These are phyloP conservation scores for Neodiprion pinetum DNA, from an alignment of 1,140 invertebrate species.

Conservation along the genomic window DNA sequence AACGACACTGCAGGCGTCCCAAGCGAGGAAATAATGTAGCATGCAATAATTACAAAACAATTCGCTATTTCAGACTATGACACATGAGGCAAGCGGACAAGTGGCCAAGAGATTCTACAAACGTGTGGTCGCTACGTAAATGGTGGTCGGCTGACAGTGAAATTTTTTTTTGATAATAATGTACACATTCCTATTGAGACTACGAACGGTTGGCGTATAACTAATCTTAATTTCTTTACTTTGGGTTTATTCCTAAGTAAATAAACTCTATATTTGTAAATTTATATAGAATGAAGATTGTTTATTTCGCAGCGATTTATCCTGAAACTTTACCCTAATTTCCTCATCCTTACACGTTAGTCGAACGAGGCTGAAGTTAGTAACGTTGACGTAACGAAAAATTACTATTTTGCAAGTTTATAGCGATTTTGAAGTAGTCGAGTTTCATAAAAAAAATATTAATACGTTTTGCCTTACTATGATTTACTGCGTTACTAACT, in stretches of 20 bases:
- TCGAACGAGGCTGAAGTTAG: too few relatives aligned
- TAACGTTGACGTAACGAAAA: too few relatives aligned
- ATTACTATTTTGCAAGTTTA: too few relatives aligned
- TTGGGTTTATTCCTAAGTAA: background rate
- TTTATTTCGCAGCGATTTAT: background rate
- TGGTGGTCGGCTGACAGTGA: background rate
- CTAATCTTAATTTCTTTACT: background rate
- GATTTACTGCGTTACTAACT: too few relatives aligned
- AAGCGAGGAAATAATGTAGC: too few relatives aligned
- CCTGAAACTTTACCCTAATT: background rate
- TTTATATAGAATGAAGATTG: conserved; percentile 9
- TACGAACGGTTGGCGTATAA: conserved; percentile 20
- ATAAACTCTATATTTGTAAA: conserved; percentile 4
- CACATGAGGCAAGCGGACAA: conserved; percentile 44
- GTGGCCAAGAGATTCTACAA: conserved; percentile 50
- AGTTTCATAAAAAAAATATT: too few relatives aligned
- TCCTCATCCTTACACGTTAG: background rate
- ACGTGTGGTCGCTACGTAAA: conserved; percentile 16
- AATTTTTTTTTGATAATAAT: background rate
- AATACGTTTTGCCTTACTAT: too few relatives aligned
- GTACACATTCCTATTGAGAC: background rate
- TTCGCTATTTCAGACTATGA: conserved; percentile 49
- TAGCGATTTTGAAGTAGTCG: too few relatives aligned
- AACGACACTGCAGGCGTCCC: too few relatives aligned
- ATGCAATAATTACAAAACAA: too few relatives aligned